These are phyloP conservation scores for Lepus europaeus DNA, from an alignment of 2,113 vertebrate genomes.

Conservation along the genomic window DNA sequence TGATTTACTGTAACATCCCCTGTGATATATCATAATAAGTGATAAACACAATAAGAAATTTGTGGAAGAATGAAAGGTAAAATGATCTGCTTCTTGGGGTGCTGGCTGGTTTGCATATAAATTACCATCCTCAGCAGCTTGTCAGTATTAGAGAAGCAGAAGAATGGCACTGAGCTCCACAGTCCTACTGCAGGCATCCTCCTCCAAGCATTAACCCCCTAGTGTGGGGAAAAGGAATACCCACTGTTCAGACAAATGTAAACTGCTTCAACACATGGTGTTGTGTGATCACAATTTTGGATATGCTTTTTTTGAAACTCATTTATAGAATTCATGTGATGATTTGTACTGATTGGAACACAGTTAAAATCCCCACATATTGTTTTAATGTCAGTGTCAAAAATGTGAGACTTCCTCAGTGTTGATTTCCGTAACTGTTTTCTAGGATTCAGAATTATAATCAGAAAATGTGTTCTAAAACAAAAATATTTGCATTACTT, in stretches of 20 bases:
- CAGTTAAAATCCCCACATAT: background rate
- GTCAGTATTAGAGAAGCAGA: background rate
- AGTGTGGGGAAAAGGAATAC: background rate
- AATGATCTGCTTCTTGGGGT: background rate
- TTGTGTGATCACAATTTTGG: background rate
- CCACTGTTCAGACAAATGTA: constrained; percentile 17
- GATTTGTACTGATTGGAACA: constrained; percentile 36
- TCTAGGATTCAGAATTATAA: constrained; percentile 56
- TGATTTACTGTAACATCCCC: background rate
- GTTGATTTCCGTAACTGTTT: constrained; percentile 57
- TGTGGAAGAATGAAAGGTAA: background rate
- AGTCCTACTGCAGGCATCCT: background rate
- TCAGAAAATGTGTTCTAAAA: constrained; percentile 13
- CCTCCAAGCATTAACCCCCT: background rate
- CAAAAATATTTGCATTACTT: background rate
- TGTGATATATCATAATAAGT: background rate
- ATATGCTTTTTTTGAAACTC: constrained; percentile 63
- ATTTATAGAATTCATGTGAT: constrained; percentile 67
- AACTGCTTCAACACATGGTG: background rate
- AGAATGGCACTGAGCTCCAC: background rate
- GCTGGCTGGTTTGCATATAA: background rate
- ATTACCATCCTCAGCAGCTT: background rate
- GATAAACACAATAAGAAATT: background rate
- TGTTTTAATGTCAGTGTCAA: constrained; percentile 58
- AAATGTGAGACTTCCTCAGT: background rate